Conservation (phyloP, 1,140 invertebrate genomes). For the Lepidurus apus region DNA sequence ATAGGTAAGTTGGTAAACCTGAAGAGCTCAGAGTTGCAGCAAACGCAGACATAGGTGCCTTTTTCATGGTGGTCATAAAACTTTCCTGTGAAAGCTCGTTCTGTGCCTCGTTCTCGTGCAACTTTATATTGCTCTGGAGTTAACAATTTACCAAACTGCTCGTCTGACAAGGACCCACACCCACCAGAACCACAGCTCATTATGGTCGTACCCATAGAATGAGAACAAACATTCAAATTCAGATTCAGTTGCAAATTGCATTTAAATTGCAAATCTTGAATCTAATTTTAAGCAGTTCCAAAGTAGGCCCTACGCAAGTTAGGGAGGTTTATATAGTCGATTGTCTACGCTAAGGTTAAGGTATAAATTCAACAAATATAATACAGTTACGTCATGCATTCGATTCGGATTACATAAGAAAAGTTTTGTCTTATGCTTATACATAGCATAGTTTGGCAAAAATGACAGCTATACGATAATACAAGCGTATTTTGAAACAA, state of each 20-base stretch:
- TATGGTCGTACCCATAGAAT: background rate
- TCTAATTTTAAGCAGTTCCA: no score
- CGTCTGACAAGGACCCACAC: background rate
- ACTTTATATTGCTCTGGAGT: slow-evolving; percentile 89
- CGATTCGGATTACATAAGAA: no score
- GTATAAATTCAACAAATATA: no score
- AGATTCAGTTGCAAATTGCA: no score
- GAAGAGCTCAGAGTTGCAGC: slow-evolving; percentile 88
- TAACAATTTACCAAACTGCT: slow-evolving; percentile 44
- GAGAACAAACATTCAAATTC: background rate
- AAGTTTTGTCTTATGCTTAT: no score
- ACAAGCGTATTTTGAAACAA: background rate
- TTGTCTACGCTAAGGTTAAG: no score
- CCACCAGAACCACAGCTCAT: background rate
- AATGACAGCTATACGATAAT: background rate
- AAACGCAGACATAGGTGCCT: slow-evolving; percentile 83
- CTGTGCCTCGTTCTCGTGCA: slow-evolving; percentile 92
- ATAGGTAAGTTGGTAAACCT: background rate
- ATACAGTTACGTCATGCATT: no score
- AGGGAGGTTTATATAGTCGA: no score
- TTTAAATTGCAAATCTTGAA: no score
- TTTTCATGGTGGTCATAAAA: slow-evolving; percentile 84
- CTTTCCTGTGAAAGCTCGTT: slow-evolving; percentile 77
- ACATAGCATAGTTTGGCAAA: no score
- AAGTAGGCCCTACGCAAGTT: no score